Percentiles rank a stretch among this genome's conserved stretches.
These are phyloP conservation scores for Ophion costatus DNA, from an alignment of 2,888 invertebrate genomes.

Conservation along the genomic window DNA sequence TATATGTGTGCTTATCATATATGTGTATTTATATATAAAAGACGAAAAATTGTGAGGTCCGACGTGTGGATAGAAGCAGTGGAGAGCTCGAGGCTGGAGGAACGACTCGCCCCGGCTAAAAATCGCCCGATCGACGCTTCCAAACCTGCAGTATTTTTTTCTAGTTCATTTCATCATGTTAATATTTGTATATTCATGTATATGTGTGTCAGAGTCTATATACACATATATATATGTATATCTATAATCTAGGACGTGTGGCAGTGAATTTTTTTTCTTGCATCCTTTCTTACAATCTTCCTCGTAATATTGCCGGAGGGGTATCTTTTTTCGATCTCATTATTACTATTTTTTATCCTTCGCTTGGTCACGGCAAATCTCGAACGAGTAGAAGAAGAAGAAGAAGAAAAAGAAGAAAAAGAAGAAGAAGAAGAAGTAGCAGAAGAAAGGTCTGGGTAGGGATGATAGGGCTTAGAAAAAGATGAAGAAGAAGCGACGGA, in stretches of 20 bases:
- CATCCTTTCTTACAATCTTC: constrained; percentile 51
- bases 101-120: constrained; percentile 69
- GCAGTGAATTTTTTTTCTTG: constrained; percentile 55
- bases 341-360: constrained; percentile 7
- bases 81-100: constrained; percentile 75
- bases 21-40: constrained; percentile 59
- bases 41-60: constrained; percentile 61
- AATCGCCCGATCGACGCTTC: constrained; percentile 73
- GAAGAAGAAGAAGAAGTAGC: constrained; percentile 58
- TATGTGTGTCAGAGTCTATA: constrained; percentile 19
- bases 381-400: constrained; percentile 57
- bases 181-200: constrained; percentile 46
- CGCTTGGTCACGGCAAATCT: constrained; percentile 52
- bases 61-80: constrained; percentile 68
- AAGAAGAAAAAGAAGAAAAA: constrained; percentile 4
- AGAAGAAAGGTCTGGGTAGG: constrained; percentile 24
- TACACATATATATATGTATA: constrained; percentile 9
- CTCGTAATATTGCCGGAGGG: constrained; percentile 52
- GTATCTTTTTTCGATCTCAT: constrained; percentile 1
- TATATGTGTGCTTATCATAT: constrained; percentile 12
- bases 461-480: constrained; percentile 40
- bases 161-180: constrained; percentile 12
- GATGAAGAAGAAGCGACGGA: constrained; percentile 65
- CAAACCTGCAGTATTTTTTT: constrained; percentile 70
- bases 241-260: constrained; percentile 65